Evolutionary conservation across 2,888 invertebrate genomes (phyloP), one percentile per base, ranked within the genome.

Genomic region (Tetropium fuscum): DNA sequence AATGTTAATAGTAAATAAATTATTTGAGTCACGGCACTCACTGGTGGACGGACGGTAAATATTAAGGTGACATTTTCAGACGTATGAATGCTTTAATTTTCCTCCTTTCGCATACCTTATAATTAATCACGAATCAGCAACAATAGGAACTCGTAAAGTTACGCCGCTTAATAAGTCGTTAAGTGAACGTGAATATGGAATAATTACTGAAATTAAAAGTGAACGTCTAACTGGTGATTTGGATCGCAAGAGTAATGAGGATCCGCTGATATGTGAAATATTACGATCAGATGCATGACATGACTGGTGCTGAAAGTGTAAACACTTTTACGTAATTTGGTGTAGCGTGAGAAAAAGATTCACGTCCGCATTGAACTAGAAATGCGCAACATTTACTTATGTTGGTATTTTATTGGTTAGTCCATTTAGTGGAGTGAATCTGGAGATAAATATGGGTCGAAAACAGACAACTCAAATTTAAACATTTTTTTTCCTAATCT

Each of bases 1-100:
- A 55, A 45, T 45, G 58, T 54, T 58, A 55, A 58, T 58, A 62
- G 58, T 54, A 58, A 62, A 62, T 62, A 62, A 62, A 62, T 58
- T 55, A 58, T 58, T 58, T 41, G 20, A 62, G 62, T 62, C 62
- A 62, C 62, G 62, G 51, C 25, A 62, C 27, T 18, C 40, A 32
- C 49, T 60, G 36, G n/a, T n/a, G 48, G 53, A 63, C 51, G 45
- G 34, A 49, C 53, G 8, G 58, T 43, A 54, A 53, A 60, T 49
- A 41, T 48, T 58, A 43, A 48, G 44, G 60, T 63, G 63, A 60
- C 63, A 63, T 63, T 63, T 63, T 40, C 25, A 63, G 54, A 45
- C 36, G 20, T 51, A 49, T 54, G 55, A 54, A 53, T 56, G 44
- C 43, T 51, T 56, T 43, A 56, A 51, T 60, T 55, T 20, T 48